phyloP scores from a whole-genome alignment of 2,888 invertebrate species.

The Callyntrura sp. region DNA sequence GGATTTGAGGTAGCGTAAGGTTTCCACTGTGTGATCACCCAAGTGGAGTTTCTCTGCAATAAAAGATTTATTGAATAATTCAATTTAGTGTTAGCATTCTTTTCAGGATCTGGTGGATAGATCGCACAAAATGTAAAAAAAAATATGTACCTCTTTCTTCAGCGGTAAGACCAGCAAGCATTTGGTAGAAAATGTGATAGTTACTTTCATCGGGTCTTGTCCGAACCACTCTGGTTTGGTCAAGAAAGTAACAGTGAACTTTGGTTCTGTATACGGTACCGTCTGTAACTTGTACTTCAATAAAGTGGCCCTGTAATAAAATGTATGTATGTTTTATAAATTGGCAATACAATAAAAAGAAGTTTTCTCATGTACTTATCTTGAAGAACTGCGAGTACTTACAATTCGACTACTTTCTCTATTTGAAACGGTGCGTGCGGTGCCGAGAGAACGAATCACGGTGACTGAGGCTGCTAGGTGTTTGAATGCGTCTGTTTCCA shows the following conservation, averaged over 20 bases:
- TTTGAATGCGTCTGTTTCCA: conserved; percentile 98
- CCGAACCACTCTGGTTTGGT: conserved; percentile 95
- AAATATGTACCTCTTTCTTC: conserved; percentile 90
- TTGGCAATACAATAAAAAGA: too few relatives aligned
- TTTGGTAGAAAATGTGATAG: conserved; percentile 98
- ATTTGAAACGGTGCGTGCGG: conserved; percentile 95
- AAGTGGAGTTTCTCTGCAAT: conserved; percentile 92
- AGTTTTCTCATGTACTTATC: too few relatives aligned
- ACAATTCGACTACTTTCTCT: conserved; percentile 97
- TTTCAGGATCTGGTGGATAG: too few relatives aligned
- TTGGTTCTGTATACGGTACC: conserved; percentile 97
- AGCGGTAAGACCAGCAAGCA: conserved; percentile 94
- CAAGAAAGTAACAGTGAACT: conserved; percentile 98
- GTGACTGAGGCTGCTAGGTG: conserved; percentile 98
- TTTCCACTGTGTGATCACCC: conserved; percentile 93
- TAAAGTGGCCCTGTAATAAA: conserved; percentile 93
- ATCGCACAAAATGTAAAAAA: too few relatives aligned
- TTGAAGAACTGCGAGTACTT: too few relatives aligned
- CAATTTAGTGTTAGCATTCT: conserved; percentile 7
- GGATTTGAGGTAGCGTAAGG: conserved; percentile 92
- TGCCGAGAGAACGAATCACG: conserved; percentile 95
- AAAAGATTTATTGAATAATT: not conserved
- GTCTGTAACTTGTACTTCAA: conserved; percentile 98
- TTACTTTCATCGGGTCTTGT: conserved; percentile 95
- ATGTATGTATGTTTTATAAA: not conserved